Evolutionary conservation across 1,140 invertebrate species (phyloP), one percentile per base, ranked within the genome.

Genomic region (Portunus trituberculatus): DNA sequence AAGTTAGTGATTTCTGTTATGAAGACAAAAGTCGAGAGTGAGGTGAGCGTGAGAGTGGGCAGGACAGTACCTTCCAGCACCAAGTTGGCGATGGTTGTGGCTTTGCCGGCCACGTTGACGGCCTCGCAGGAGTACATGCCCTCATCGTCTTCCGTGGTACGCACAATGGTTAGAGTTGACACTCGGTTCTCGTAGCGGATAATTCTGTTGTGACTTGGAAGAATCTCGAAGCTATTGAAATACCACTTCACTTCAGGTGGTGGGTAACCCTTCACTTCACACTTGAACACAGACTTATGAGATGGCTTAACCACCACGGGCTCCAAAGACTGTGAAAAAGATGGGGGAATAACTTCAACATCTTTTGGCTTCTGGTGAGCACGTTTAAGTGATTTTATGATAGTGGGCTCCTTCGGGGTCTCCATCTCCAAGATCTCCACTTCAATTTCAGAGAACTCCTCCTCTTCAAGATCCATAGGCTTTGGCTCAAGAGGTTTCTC

Each of bases 111-210:
- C 20, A 97, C 97, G 97, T 99, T 99, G 45, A 98, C 97, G 10
- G 98, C 98, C 96, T 97, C 98, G 96, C 98, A 98, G 14, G 98
- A 98, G 97, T 99, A 98, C 95, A 98, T 98, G 39, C 98, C 98
- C 95, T 98, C 97, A 97, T 99, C 98, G 96, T 98, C 97, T 84
- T 98, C 97, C 83, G 97, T 97, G 0, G 98, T 97, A 87, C 97
- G 97, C 29, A 97, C 97, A 95, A 99, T 98, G 96, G 98, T 98
- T 89, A 99, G 97, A 16, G 97, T 97, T 14, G 98, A 97, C n/a
- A 97, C 97, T 92, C 98, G 97, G 96, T 98, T 97, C 67, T 97
- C 96, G 52, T 97, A 96, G 87, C 97, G 97, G 96, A 98, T 98
- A 45, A 97, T 97, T 96, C 98, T 97, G 48, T 98, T 97, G 96